phyloP scores from a whole-genome alignment of 1,140 invertebrate species.

The Dendroctonus valens region DNA sequence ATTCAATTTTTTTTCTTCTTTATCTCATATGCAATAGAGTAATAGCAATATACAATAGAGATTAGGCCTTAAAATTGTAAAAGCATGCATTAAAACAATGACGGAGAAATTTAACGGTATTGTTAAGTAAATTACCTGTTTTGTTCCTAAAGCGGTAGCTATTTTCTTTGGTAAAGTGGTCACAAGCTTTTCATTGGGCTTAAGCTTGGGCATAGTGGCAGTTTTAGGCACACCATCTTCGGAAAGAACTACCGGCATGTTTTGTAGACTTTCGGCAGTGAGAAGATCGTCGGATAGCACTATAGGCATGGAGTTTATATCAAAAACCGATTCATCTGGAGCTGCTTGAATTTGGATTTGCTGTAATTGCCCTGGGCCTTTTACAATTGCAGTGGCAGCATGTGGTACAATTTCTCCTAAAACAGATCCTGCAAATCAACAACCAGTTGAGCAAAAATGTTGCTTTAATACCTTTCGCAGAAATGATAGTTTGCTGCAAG shows the following conservation, averaged over 20 bases:
- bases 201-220: not conserved
- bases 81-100: no score
- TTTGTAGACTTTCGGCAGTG: slow-evolving; percentile 60
- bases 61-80: no score
- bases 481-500: slow-evolving; percentile 49
- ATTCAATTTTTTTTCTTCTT: no score
- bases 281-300: slow-evolving; percentile 66
- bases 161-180: slow-evolving; percentile 13
- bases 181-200: slow-evolving; percentile 1
- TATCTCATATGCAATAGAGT: no score
- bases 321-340: slow-evolving; percentile 61
- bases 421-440: not conserved
- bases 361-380: not conserved
- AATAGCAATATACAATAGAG: no score
- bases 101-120: no score
- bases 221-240: slow-evolving; percentile 4
- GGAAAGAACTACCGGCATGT: slow-evolving; percentile 63
- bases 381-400: not conserved
- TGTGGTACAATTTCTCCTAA: slow-evolving; percentile 24
- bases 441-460: no score
- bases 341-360: slow-evolving; percentile 36
- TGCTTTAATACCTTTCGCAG: slow-evolving; percentile 36
- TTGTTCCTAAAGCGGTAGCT: not conserved
- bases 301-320: slow-evolving; percentile 73
- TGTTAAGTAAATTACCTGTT: slow-evolving; percentile 10